These are phyloP conservation scores for Trachymyrmex septentrionalis DNA, from an alignment of 1,140 invertebrate species.

Conservation along the genomic window DNA sequence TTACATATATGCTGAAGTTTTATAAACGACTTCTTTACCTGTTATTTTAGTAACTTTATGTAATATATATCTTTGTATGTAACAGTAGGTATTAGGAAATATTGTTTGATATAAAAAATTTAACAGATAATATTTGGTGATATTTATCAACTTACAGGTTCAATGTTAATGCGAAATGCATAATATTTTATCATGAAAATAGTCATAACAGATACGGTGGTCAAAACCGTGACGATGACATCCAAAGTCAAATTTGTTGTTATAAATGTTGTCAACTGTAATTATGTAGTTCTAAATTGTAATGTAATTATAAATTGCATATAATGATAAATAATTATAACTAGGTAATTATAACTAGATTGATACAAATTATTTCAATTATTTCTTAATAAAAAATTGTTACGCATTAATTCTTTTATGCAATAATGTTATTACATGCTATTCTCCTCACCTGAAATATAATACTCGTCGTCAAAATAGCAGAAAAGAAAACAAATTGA, in stretches of 20 bases:
- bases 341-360: neutral
- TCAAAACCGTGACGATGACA: neutral
- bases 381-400: neutral
- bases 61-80: neutral
- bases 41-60: neutral
- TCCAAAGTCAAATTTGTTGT: neutral
- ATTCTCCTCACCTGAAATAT: constrained; percentile 10
- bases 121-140: too few relatives aligned
- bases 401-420: neutral
- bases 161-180: neutral
- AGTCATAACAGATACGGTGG: neutral
- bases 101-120: neutral
- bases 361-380: neutral
- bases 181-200: neutral
- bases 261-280: neutral
- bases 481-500: neutral
- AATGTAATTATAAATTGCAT: neutral
- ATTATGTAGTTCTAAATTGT: neutral
- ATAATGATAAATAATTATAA: neutral
- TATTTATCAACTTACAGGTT: neutral
- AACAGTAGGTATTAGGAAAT: neutral
- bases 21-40: neutral
- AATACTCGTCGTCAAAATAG: neutral
- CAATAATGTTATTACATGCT: neutral
- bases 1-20: neutral